These are phyloP conservation scores for Sphaeramia orbicularis DNA, from an alignment of 2,797 vertebrate genomes.

Conservation along the genomic window DNA sequence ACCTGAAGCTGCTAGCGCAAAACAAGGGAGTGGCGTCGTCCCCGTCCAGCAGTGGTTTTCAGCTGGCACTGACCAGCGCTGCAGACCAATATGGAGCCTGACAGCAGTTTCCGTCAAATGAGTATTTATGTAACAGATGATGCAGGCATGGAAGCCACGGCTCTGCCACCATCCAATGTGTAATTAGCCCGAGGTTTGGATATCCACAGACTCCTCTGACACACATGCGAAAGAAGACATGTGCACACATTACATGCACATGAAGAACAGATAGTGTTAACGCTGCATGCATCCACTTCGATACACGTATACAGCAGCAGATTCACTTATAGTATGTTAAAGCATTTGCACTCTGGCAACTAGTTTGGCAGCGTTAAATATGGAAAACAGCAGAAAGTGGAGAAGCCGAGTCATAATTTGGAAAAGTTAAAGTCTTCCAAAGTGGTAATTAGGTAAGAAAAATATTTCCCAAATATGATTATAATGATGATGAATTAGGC, in stretches of 20 bases:
- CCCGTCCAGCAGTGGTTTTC: constrained; percentile 47
- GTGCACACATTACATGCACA: constrained; percentile 1
- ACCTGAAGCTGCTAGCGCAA: constrained; percentile 29
- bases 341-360: constrained; percentile 8
- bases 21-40: constrained; percentile 59
- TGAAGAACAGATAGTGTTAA: neutral
- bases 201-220: constrained; percentile 10
- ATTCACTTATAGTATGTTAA: neutral
- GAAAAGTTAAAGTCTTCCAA: constrained; percentile 46
- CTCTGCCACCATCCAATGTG: constrained; percentile 51
- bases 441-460: constrained; percentile 57
- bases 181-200: constrained; percentile 58
- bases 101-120: constrained; percentile 67
- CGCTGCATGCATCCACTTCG: neutral
- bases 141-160: constrained; percentile 43
- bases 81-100: constrained; percentile 53
- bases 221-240: constrained; percentile 22
- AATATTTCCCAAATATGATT: constrained; percentile 53
- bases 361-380: neutral
- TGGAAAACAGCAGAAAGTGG: constrained; percentile 45
- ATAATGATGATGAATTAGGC: constrained; percentile 67
- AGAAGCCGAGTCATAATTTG: constrained; percentile 53
- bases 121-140: constrained; percentile 73
- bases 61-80: constrained; percentile 60
- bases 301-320: neutral